phyloP scores from a whole-genome alignment of 2,113 vertebrate species.

The Hyla sarda region DNA sequence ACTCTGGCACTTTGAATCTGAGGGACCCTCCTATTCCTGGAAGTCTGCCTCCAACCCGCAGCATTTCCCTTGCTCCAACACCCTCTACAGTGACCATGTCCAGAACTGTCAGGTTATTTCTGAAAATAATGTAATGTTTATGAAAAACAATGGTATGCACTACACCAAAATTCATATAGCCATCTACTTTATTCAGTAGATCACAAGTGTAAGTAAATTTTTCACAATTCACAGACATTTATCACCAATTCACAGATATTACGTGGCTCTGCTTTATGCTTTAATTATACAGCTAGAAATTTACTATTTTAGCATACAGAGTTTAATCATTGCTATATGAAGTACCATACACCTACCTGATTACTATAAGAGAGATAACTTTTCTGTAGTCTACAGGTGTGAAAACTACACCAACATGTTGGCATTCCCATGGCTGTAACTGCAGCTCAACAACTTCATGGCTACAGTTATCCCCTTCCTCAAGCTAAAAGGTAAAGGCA shows the following conservation, averaged over 20 bases:
- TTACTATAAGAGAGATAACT: conserved; percentile 86
- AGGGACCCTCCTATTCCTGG: conserved; percentile 88
- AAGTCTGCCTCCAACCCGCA: conserved; percentile 90
- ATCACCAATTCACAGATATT: no score
- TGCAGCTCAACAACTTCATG: conserved; percentile 75
- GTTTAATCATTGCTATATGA: no score
- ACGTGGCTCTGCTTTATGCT: no score
- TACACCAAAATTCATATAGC: background rate
- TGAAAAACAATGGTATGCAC: background rate
- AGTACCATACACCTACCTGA: conserved; percentile 77
- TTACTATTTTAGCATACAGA: no score
- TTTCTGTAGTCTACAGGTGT: conserved; percentile 87
- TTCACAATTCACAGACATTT: background rate
- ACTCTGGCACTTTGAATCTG: conserved; percentile 95
- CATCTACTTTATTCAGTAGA: background rate
- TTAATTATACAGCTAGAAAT: no score
- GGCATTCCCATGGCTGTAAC: conserved; percentile 86
- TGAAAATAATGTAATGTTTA: conserved; percentile 60
- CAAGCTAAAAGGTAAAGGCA: background rate
- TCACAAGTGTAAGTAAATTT: background rate
- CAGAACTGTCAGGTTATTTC: conserved; percentile 94
- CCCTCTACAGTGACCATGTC: conserved; percentile 88
- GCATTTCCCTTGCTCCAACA: conserved; percentile 89
- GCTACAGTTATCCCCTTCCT: conserved; percentile 62
- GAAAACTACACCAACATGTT: conserved; percentile 84